These are phyloP conservation scores for Saccopteryx bilineata DNA, from an alignment of 2,113 vertebrate species.

Conservation along the genomic window DNA sequence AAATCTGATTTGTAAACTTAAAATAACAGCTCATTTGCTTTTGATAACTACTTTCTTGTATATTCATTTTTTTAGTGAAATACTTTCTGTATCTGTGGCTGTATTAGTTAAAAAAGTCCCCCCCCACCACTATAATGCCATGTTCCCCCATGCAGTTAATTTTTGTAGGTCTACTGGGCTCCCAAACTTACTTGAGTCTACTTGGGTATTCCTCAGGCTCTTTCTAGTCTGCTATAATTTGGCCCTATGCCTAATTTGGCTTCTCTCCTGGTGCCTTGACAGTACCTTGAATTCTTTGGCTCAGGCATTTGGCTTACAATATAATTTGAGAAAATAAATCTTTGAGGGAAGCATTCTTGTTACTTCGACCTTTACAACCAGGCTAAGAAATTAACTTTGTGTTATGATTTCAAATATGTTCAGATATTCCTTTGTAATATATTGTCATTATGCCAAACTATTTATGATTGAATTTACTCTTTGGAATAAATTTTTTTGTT, in stretches of 20 bases:
- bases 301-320: background rate
- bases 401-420: background rate
- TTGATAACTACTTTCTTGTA: background rate
- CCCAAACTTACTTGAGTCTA: background rate
- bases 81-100: background rate
- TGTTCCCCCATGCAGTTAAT: background rate
- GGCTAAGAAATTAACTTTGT: background rate
- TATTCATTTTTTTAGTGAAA: background rate
- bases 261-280: background rate
- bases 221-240: background rate
- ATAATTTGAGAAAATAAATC: background rate
- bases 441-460: background rate
- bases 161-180: background rate
- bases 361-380: background rate
- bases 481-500: background rate
- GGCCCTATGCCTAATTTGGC: background rate
- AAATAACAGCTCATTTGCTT: background rate
- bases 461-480: background rate
- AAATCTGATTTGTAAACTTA: background rate
- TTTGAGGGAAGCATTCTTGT: background rate
- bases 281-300: background rate
- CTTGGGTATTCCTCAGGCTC: background rate
- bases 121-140: background rate
- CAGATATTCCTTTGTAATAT: background rate
- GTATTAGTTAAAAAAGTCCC: background rate